A percentile compares a stretch with the other conserved stretches of the same genome.
These are phyloP conservation scores for Pogonocichla stellata DNA, from an alignment of 2,113 vertebrate species.

Conservation along the genomic window DNA sequence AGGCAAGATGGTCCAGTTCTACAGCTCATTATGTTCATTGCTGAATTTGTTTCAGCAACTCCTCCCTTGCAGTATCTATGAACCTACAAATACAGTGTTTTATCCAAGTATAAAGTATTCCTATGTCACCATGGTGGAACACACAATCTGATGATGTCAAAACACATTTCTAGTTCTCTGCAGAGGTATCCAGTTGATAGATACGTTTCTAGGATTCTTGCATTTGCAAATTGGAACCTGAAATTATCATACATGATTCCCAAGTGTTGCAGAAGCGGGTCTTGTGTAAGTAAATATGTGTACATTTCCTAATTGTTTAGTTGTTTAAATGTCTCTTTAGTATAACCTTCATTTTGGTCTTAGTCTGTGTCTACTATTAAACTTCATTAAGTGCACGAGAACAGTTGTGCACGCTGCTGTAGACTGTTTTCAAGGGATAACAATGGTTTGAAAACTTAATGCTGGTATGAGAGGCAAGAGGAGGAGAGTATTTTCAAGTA, in stretches of 20 bases:
- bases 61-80: neutral
- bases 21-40: neutral
- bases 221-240: neutral
- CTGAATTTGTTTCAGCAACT: neutral
- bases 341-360: neutral
- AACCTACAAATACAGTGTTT: neutral
- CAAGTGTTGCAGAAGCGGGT: neutral
- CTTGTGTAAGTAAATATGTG: neutral
- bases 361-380: neutral
- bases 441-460: neutral
- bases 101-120: neutral
- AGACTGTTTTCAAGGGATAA: neutral
- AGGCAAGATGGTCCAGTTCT: slow-evolving; percentile 29
- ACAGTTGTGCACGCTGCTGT: neutral
- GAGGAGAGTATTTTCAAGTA: neutral
- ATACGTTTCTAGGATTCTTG: neutral
- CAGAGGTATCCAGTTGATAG: neutral
- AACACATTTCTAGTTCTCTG: neutral
- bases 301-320: neutral
- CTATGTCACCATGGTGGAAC: neutral
- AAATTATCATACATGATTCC: neutral
- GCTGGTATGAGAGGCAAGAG: neutral
- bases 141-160: neutral
- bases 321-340: neutral
- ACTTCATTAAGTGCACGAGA: neutral